phyloP scores from a whole-genome alignment of 2,797 vertebrate genomes.

The Sebastes aleutianus region DNA sequence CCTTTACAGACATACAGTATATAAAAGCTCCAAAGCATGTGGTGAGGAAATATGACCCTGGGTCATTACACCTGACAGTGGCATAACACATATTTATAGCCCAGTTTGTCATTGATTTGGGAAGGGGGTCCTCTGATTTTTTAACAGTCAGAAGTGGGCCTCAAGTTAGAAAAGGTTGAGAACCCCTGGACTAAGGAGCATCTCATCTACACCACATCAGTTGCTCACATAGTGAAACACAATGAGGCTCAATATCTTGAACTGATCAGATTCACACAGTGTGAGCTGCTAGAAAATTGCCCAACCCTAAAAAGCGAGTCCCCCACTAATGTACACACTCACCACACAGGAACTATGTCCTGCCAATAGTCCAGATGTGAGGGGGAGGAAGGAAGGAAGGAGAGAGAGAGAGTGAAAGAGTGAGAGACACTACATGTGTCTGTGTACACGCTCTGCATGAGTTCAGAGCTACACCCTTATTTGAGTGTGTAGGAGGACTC shows the following conservation, averaged over 20 bases:
- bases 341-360: constrained; percentile 66
- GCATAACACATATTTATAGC: no score
- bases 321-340: constrained; percentile 57
- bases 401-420: background rate
- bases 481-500: constrained; percentile 51
- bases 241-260: constrained; percentile 17
- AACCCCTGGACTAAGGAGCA: background rate
- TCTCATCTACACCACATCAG: background rate
- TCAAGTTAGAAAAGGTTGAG: no score
- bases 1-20: no score
- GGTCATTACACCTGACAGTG: no score
- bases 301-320: constrained; percentile 62
- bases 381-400: constrained; percentile 67
- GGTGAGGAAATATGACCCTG: no score
- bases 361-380: constrained; percentile 81
- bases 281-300: constrained; percentile 39
- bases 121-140: no score
- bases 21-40: no score
- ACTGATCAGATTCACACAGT: constrained; percentile 44
- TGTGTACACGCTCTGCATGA: constrained; percentile 15
- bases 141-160: no score
- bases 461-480: constrained; percentile 54
- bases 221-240: constrained; percentile 9
- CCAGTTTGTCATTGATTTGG: no score
- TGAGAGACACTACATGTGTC: constrained; percentile 32